These are phyloP conservation scores for Poeciliopsis presidionis DNA, from an alignment of 2,797 vertebrate genomes.

Conservation along the genomic window DNA sequence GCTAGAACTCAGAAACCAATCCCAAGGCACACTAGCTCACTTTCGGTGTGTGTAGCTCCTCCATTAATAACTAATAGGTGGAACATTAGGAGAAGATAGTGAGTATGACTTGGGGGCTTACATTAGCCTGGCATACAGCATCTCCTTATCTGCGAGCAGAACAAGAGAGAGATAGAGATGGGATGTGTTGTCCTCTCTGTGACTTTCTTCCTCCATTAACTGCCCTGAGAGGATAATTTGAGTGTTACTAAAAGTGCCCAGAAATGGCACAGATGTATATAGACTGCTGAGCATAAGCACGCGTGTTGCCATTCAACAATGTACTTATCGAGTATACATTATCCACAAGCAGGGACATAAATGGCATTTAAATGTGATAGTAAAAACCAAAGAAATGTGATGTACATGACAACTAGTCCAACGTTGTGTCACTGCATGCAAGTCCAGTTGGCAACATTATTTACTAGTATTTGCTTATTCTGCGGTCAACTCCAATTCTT, in stretches of 20 bases:
- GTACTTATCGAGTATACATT: neutral
- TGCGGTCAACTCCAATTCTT: neutral
- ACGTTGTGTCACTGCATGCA: neutral
- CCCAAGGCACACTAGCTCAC: constrained; percentile 65
- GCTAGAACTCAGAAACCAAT: constrained; percentile 39
- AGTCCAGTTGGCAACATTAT: neutral
- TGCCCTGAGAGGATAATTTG: constrained; percentile 53
- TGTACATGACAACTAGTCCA: constrained; percentile 1
- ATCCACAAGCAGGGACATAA: neutral
- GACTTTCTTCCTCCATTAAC: constrained; percentile 69
- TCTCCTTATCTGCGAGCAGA: constrained; percentile 67
- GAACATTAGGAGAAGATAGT: constrained; percentile 70
- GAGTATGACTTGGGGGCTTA: constrained; percentile 73
- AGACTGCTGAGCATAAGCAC: constrained; percentile 24
- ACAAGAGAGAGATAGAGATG: constrained; percentile 34
- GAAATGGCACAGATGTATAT: constrained; percentile 43
- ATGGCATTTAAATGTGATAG: neutral
- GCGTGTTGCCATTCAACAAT: constrained; percentile 24
- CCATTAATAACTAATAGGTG: constrained; percentile 79
- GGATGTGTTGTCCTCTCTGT: constrained; percentile 57
- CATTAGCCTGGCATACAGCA: constrained; percentile 66
- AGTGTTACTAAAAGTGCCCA: constrained; percentile 52
- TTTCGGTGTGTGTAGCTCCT: constrained; percentile 62
- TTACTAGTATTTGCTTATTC: constrained; percentile 2
- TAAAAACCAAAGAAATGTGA: constrained; percentile 12